Base-by-base conservation (phyloP, 92 coral and sea anemone genomes). In the Paramuricea clavata region DNA sequence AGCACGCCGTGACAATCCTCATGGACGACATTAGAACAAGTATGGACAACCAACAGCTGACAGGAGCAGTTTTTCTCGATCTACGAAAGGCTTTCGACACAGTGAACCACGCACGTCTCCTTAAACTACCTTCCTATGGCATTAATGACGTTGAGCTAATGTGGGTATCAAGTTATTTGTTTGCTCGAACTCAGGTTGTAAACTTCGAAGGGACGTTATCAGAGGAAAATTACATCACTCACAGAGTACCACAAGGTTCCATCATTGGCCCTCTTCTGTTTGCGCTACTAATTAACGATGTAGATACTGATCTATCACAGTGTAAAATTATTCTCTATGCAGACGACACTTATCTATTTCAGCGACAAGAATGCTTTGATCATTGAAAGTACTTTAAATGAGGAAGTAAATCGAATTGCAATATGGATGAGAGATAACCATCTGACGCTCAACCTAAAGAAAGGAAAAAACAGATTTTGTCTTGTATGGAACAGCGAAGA, bases 81-180 rank as follows among this genome's bases (percentile, higher is more conserved):
- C n/a, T n/a, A n/a, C n/a, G n/a, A n/a, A n/a, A n/a, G n/a, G n/a
- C n/a, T n/a, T n/a, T n/a, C n/a, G n/a, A n/a, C n/a, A n/a, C n/a
- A n/a, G n/a, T n/a, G n/a, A n/a, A 33, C 22, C 81, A 52, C 28
- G 71, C 88, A 43, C 78, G 67, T 69, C 81, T 69, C 25, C 44
- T 47, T 5, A 69, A 65, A 44, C 68, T 83, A 50, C 76, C 87
- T 52, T 16, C 47, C 65, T 59, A 69, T 12, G 80, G 87, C 52
- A 64, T 86, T 27, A 22, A 42, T 50, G 79, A 52, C 11, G 50
- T 25, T 36, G 90, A 87, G 68, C 39, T 67, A 26, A n/a, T 61
- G 50, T 87, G 90, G 71, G 54, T 87, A 27, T 27, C 86, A 42
- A 75, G 74, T 78, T 87, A 34, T 67, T 59, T 43, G 52, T 84